Conservation (phyloP, 1,140 invertebrate genomes). For the Caenorhabditis briggsae region DNA sequence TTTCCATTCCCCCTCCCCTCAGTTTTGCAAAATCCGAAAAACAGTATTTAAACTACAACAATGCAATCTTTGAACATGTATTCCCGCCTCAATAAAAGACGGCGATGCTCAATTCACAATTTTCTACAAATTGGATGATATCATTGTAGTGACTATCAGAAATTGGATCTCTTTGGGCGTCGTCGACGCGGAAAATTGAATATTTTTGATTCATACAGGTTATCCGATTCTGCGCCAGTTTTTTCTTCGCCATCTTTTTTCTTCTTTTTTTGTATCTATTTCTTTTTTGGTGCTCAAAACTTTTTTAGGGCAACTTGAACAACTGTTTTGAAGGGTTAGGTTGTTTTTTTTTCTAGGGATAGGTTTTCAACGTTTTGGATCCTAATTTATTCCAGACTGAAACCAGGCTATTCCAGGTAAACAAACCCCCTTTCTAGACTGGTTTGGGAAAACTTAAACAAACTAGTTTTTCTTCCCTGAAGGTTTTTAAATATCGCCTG, state of each 20-base stretch:
- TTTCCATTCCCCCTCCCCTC: background rate
- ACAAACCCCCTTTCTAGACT: too few relatives aligned
- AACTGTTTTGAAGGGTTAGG: background rate
- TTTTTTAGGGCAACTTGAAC: background rate
- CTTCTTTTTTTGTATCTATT: background rate
- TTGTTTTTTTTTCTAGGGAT: background rate
- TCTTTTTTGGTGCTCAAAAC: slow-evolving; percentile 2
- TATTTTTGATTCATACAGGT: slow-evolving; percentile 45
- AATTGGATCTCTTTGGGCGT: slow-evolving; percentile 47
- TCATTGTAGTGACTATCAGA: slow-evolving; percentile 50
- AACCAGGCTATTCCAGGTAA: too few relatives aligned
- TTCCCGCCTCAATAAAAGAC: background rate
- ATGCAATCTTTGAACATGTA: background rate
- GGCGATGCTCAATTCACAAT: slow-evolving; percentile 14
- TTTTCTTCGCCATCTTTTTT: background rate
- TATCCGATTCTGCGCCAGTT: background rate
- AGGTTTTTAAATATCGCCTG: too few relatives aligned
- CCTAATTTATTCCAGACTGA: too few relatives aligned
- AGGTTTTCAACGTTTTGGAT: too few relatives aligned
- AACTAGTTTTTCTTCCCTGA: too few relatives aligned
- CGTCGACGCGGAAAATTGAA: slow-evolving; percentile 48
- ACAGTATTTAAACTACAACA: background rate
- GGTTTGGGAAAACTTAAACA: too few relatives aligned
- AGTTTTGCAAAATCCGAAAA: background rate
- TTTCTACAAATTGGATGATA: slow-evolving; percentile 40